Evolutionary conservation across 2,113 vertebrate genomes (phyloP), one percentile per base, ranked within the genome.

Genomic region (Etheostoma cragini): DNA sequence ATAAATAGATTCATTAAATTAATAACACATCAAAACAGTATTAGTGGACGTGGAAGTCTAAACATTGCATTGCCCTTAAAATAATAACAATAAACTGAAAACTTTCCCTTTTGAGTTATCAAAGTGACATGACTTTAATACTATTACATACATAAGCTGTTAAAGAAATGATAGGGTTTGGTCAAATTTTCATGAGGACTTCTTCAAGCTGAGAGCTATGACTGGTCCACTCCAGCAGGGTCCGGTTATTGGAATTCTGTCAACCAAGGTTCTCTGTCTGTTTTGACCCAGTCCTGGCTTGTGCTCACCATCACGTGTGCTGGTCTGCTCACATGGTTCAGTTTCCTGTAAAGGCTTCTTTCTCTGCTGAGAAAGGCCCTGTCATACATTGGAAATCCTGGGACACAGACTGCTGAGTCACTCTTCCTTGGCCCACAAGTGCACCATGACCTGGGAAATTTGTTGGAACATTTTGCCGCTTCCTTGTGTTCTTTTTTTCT

Each of bases 1-100:
- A 95, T 94, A 95, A 94, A 94, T 95, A 94, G 91, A 82, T 64
- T 75, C 49, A 80, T 93, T 93, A 92, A 94, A 88, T 95, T 92
- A 93, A 83, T 69, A 72, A 84, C 79, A 84, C 54, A 65, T 80
- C 82, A 78, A 88, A 70, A 84, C 45, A 85, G 60, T 71, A 79
- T 88, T 83, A 68, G 46, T 33, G 81, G 78, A 76, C 75, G n/a
- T n/a, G n/a, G n/a, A 84, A 67, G 58, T 86, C 67, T 24, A 12
- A 83, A 88, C 81, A 87, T 78, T 87, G 72, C 56, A 69, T 77
- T 87, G 87, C 67, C 89, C 81, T 78, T 71, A 56, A 62, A 68
- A 69, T 71, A 84, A 86, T 50, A 82, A 73, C 73, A 64, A 62
- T 58, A 62, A 81, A 73, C 42, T 75, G 80, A 91, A 90, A 80